These are phyloP conservation scores for Nyctalus aviator DNA, from an alignment of 2,797 vertebrate species.

Conservation along the genomic window DNA sequence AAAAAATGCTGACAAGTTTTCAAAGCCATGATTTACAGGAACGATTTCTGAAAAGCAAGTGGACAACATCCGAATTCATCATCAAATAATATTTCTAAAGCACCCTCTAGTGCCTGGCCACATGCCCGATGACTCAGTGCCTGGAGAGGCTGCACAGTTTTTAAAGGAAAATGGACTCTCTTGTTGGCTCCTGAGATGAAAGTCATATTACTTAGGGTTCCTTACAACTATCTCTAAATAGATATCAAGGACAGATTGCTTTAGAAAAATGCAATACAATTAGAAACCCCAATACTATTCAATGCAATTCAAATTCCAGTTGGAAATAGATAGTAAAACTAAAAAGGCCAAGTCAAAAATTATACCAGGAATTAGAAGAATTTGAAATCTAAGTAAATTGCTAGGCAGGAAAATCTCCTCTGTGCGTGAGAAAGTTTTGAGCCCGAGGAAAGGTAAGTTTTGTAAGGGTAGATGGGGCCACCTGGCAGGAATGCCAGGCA, in stretches of 20 bases:
- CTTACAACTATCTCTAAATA: neutral
- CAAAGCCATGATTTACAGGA: constrained; percentile 71
- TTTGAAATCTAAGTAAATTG: neutral
- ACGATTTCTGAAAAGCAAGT: constrained; percentile 74
- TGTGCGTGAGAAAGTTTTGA: neutral
- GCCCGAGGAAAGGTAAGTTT: neutral
- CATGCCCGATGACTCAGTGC: constrained; percentile 45
- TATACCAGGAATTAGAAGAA: neutral
- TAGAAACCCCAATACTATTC: neutral
- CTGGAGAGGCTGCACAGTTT: neutral
- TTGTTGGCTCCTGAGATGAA: neutral
- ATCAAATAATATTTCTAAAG: constrained; percentile 79
- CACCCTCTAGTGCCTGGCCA: constrained; percentile 65
- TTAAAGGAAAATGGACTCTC: constrained; percentile 43
- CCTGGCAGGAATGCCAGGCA: neutral
- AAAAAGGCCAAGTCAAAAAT: neutral
- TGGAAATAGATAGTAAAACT: neutral
- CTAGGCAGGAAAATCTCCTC: neutral
- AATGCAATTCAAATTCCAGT: neutral
- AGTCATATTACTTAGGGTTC: neutral
- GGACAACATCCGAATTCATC: constrained; percentile 72
- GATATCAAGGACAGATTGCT: neutral
- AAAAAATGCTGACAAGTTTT: constrained; percentile 67
- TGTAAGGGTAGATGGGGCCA: neutral
- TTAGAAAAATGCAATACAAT: neutral